Conservation (phyloP, 2,113 vertebrate genomes). For the Heterotis niloticus region DNA sequence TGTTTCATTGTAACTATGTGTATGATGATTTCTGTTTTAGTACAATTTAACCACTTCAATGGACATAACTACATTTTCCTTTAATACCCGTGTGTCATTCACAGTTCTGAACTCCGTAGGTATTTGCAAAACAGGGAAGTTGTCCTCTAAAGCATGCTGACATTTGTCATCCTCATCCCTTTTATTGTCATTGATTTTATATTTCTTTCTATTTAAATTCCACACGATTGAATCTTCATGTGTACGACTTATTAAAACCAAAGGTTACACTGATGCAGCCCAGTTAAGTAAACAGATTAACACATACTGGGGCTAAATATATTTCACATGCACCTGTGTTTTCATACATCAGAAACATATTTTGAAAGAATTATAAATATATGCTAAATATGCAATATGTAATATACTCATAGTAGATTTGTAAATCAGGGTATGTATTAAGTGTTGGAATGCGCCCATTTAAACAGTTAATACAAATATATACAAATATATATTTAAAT, state of each 20-base stretch:
- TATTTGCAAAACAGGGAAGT: background rate
- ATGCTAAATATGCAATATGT: too few species aligned
- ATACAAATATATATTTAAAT: too few species aligned
- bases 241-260: background rate
- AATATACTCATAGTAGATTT: too few species aligned
- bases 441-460: too few species aligned
- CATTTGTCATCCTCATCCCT: conserved; percentile 6
- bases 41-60: background rate
- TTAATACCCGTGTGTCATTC: background rate
- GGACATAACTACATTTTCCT: background rate
- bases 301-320: background rate
- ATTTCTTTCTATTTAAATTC: background rate
- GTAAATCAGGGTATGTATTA: too few species aligned
- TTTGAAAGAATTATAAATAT: too few species aligned
- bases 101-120: background rate
- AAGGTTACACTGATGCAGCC: background rate
- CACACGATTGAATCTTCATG: background rate
- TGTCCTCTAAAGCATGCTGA: background rate
- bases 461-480: background rate
- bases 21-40: background rate
- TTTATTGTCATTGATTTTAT: background rate
- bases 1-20: background rate
- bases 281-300: background rate
- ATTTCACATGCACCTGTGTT: background rate
- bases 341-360: too few species aligned